A percentile compares a stretch with the other conserved stretches of the same genome.
Conservation (phyloP, 2,888 invertebrate genomes). For the Lagria hirta region DNA sequence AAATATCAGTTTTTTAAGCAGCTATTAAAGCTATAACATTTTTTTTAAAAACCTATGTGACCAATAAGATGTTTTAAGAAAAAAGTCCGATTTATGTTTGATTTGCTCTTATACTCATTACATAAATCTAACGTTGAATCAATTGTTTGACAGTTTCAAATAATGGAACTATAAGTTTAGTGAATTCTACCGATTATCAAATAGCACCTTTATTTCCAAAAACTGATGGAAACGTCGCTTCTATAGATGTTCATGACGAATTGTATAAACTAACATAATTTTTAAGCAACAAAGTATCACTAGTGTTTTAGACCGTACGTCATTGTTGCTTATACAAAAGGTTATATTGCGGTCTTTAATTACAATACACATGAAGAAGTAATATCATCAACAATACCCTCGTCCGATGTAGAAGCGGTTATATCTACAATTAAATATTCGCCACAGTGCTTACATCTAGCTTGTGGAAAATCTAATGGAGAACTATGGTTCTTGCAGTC, state of each 20-base stretch:
- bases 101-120: too few relatives aligned
- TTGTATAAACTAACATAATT: conserved; percentile 50
- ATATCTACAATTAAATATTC: conserved; percentile 58
- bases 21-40: too few relatives aligned
- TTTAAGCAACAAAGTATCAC: conserved; percentile 7
- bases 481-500: conserved; percentile 63
- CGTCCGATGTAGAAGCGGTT: conserved; percentile 22
- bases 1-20: too few relatives aligned
- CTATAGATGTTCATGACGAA: conserved; percentile 58
- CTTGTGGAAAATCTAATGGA: conserved; percentile 63
- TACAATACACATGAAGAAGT: conserved; percentile 47
- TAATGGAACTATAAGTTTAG: conserved; percentile 57
- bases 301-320: conserved; percentile 54
- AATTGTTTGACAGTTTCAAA: too few relatives aligned
- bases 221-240: conserved; percentile 50
- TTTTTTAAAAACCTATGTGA: too few relatives aligned
- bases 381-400: conserved; percentile 5
- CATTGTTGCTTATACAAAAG: conserved; percentile 57
- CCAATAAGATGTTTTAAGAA: too few relatives aligned
- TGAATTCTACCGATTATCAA: conserved; percentile 57
- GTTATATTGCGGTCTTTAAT: conserved; percentile 55
- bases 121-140: too few relatives aligned
- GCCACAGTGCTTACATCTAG: conserved; percentile 62
- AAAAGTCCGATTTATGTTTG: too few relatives aligned
- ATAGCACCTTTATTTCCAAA: conserved; percentile 53